Evolutionary conservation across 2,888 invertebrate species (phyloP), one percentile per base, ranked within the genome.

Genomic region (Agrypnus murinus): DNA sequence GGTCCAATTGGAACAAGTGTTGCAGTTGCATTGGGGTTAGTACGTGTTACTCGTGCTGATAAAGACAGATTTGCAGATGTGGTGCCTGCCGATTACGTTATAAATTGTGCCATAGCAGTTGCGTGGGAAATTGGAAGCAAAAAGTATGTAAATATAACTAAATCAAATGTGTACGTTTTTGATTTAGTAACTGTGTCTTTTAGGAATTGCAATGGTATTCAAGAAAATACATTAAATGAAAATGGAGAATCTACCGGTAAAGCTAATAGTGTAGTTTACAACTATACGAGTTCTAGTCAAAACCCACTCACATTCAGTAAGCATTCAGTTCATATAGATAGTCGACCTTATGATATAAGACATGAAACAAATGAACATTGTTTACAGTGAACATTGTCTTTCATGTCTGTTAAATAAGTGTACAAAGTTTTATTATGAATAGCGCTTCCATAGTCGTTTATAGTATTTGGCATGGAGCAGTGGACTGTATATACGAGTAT

Each of bases 61-160:
- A 75, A 76, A 3, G 81, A 87, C 0, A 86, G 87, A 31, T 83
- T 87, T 0, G 90, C 91, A 0, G 92, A 93, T 76, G 86, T 93
- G 73, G 89, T 93, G 34, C 93, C 93, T 0, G 93, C 91, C 0
- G 97, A 97, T 81, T 88, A 87, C 94, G 78, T 92, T 2, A 92
- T 94, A 7, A 97, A 96, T 84, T 91, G 93, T 55, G 88, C 97
- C 74, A 90, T 97, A 15, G 90, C 92, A 0, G 88, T 92, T 0
- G 92, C 93, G 0, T 95, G 93, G 0, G 91, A 90, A 10, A 14
- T 38, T 9, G 40, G 15, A 31, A 76, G 74, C 34, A 76, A 80
- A 86, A 81, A 88, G 88, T 34, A 63, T 57, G 38, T n/a, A n/a
- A n/a, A n/a, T n/a, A n/a, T n/a, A n/a, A n/a, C n/a, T n/a, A 19